Conservation (phyloP, 2,888 invertebrate genomes). For the Torymus texanus region DNA sequence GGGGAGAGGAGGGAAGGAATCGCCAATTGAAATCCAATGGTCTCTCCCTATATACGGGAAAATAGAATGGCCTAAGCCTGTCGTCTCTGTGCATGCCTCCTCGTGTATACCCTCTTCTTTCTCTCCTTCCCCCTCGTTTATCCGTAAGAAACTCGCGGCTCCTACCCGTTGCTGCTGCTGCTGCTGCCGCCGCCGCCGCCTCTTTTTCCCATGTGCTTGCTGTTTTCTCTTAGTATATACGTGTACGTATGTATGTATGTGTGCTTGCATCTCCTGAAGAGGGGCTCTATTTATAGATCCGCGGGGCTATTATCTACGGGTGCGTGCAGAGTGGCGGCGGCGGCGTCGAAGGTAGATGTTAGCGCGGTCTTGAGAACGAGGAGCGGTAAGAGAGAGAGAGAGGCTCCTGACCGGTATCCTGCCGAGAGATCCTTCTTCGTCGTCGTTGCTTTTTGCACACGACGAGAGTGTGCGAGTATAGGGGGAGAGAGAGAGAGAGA, state of each 20-base stretch:
- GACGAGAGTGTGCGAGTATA: background rate
- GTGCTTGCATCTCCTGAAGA: background rate
- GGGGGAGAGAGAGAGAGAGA: background rate
- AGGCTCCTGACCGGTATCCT: conserved; percentile 21
- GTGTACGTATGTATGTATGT: background rate
- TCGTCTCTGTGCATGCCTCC: background rate
- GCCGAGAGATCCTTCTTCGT: conserved; percentile 8
- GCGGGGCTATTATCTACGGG: conserved; percentile 64
- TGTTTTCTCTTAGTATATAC: background rate
- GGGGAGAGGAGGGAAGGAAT: conserved; percentile 20
- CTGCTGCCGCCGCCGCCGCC: conserved; percentile 39
- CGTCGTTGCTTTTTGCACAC: background rate
- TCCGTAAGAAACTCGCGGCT: conserved; percentile 5
- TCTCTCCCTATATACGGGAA: conserved; percentile 44
- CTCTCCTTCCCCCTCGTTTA: conserved; percentile 7
- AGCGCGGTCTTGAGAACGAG: conserved; percentile 7
- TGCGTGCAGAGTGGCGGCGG: conserved; percentile 31
- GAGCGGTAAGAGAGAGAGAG: background rate
- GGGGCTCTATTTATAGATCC: conserved; percentile 60
- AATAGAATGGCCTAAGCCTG: conserved; percentile 45
- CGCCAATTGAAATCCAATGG: conserved; percentile 50
- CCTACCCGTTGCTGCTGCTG: too few species aligned
- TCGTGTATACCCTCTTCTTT: background rate
- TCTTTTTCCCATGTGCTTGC: conserved; percentile 8
- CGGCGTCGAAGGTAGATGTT: conserved; percentile 50